These are phyloP conservation scores for Leucania comma DNA, from an alignment of 2,888 invertebrate genomes.

Conservation along the genomic window DNA sequence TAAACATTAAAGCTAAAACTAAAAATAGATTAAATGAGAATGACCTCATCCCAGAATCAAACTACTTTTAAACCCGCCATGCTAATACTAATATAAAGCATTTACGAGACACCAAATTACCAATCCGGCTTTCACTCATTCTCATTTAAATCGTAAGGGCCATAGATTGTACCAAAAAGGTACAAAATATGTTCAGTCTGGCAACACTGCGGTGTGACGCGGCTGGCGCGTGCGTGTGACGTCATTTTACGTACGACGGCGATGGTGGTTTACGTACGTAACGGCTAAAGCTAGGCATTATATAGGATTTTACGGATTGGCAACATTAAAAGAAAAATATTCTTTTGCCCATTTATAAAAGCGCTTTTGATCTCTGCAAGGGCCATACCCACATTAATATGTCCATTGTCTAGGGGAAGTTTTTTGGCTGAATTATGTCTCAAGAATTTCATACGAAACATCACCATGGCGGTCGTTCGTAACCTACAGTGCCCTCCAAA, in stretches of 20 bases:
- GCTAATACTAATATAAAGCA: constrained; percentile 71
- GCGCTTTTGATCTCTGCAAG: not conserved
- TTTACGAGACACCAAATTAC: constrained; percentile 45
- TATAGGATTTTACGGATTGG: constrained; percentile 8
- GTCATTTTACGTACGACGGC: constrained; percentile 60
- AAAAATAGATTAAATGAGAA: constrained; percentile 86
- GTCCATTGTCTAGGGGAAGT: too few relatives aligned
- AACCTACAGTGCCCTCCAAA: constrained; percentile 18
- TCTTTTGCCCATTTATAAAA: not conserved
- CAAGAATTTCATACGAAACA: not conserved
- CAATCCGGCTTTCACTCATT: constrained; percentile 75
- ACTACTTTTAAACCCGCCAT: constrained; percentile 67
- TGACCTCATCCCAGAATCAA: constrained; percentile 79
- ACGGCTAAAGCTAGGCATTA: not conserved
- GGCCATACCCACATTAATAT: too few relatives aligned
- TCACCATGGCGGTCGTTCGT: constrained; percentile 48
- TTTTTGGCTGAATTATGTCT: too few relatives aligned
- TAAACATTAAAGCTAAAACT: constrained; percentile 69
- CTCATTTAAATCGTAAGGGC: constrained; percentile 88
- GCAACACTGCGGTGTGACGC: constrained; percentile 63
- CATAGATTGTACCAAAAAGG: constrained; percentile 37
- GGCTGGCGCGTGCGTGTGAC: constrained; percentile 61
- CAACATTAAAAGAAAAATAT: not conserved
- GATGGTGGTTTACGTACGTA: constrained; percentile 44
- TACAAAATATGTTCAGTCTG: constrained; percentile 50